Base-by-base conservation (phyloP, 2,888 invertebrate species). In the Eristalis tenax region DNA sequence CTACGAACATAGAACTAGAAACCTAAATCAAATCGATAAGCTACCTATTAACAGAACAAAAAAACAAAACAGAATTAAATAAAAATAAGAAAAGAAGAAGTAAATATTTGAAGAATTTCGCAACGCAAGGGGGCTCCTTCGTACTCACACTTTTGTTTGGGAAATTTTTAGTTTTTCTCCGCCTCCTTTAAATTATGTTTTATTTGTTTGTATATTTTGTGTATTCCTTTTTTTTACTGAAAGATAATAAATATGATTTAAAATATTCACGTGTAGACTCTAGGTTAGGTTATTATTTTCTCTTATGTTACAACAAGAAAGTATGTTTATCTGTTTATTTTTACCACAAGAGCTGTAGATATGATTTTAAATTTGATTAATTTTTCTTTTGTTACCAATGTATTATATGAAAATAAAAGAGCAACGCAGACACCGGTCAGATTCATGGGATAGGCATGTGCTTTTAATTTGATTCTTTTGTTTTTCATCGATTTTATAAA, bases 1-100 rank as follows among this genome's bases (percentile, higher is more conserved):
- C 73, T 73, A 50, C 71, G 69, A 69, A 83, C 83, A 87, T 83
- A 87, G 69, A 59, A 83, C 38, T 68, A 35, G 28, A 50, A 13
- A 63, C 15, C 6, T 40, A 23, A 40, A 4, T 6, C 1, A 66
- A 70, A 61, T 1, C 5, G 28, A 28, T 28, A 68, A 40, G 8
- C 22, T 50, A 40, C 32, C 22, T 68, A 32, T 18, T 18, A 50
- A n/a, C 18, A 74, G 43, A 59, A 74, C 70, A 56, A 69, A 35
- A 10, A 57, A 28, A n/a, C 1, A 43, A 43, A 43, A 26, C 4
- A 26, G 6, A 32, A 32, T 1, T 10, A 32, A 32, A 10, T 10
- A 32, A 32, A 8, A 32, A 32, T 8, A 32, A 32, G 32, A 1
- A 26, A 26, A 32, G 10, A 32, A 10, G 32, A 32, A 32, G 10